These are phyloP conservation scores for Heteromurus nitidus DNA, from an alignment of 2,888 invertebrate species.

Conservation along the genomic window DNA sequence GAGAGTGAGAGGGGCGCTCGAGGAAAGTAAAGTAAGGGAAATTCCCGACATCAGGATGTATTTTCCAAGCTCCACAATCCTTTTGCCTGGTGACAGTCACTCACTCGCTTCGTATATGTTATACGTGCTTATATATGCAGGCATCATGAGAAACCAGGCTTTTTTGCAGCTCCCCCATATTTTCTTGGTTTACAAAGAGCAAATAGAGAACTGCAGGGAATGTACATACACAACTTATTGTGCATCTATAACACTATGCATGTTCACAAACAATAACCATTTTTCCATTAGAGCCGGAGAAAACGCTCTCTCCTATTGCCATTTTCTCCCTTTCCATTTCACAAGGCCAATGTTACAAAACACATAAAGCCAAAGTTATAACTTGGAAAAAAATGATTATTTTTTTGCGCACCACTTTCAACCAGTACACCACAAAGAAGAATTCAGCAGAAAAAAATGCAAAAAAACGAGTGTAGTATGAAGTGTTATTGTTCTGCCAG, in stretches of 20 bases:
- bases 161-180: too few relatives aligned
- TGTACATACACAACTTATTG: not conserved
- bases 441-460: too few relatives aligned
- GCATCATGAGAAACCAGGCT: not conserved
- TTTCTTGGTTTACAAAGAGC: not conserved
- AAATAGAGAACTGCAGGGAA: slow-evolving; percentile 27
- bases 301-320: slow-evolving; percentile 31
- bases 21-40: slow-evolving; percentile 43
- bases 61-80: not conserved
- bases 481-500: too few relatives aligned
- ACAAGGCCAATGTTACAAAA: slow-evolving; percentile 42
- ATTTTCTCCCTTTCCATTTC: slow-evolving; percentile 27
- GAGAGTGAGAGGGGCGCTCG: not conserved
- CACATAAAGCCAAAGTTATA: not conserved
- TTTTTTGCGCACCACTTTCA: not conserved
- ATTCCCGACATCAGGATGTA: slow-evolving; percentile 37
- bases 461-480: too few relatives aligned
- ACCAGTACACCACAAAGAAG: too few relatives aligned
- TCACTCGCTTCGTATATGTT: slow-evolving; percentile 9
- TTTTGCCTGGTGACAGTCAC: slow-evolving; percentile 21
- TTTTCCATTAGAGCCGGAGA: slow-evolving; percentile 23
- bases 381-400: not conserved
- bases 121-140: too few relatives aligned
- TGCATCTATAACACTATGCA: slow-evolving; percentile 30
- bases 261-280: slow-evolving; percentile 48